Base-by-base conservation (phyloP, 2,888 invertebrate genomes). In the Cataglyphis albicans region DNA sequence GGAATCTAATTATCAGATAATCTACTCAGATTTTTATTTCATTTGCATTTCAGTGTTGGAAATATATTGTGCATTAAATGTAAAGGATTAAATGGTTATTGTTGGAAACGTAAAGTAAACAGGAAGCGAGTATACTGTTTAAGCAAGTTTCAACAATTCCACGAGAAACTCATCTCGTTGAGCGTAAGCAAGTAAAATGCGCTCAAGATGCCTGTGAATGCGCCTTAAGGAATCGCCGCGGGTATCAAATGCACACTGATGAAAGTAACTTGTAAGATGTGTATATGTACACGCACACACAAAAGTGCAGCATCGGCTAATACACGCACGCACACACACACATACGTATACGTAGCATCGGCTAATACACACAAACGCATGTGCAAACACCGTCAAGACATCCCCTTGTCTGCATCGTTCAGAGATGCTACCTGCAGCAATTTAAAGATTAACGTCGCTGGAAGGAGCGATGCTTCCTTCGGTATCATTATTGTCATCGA, bases 111-210 rank as follows among this genome's bases (percentile, higher is more conserved):
- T 21, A 35, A 84, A 73, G 84, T 74, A 86, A 88, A 85, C 85
- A 76, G 65, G 80, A 85, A 85, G 83, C 87, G 87, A 85, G 85
- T 70, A 18, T 85, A 81, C 88, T 90, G 87, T 84, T 83, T 74
- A 73, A 84, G 74, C 88, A 83, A 89, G 85, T 87, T 84, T 81
- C 83, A 59, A 85, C 78, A 78, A 78, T 78, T 70, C 59, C 57
- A 70, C 38, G 25, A 25, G 35, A 70, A 78, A 70, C 78, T 78
- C 44, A 59, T 78, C 44, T 21, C 59, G 70, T 70, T 78, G 78
- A 70, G 70, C 21, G 70, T 78, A 70, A 70, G 74, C 87, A 83
- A 84, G 89, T 85, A 88, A 86, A 89, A 84, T 61, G 70, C 32
- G 73, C 38, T 70, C 29, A 44, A 59, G 78, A 59, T 63, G n/a